Base-by-base conservation (phyloP, 2,888 invertebrate species). In the Sinohyriopsis cumingii region DNA sequence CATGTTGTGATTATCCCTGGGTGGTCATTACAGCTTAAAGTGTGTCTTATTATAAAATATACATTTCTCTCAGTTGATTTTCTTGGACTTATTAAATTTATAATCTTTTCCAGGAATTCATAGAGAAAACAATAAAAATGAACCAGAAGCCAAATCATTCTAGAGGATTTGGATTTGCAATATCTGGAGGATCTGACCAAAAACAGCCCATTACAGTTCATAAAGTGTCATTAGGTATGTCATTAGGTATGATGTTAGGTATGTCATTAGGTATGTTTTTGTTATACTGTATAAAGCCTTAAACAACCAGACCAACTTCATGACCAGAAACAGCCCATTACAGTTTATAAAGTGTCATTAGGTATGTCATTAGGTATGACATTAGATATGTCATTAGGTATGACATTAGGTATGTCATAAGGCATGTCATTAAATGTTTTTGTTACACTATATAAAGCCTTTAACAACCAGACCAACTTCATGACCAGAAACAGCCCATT, bases 101-200 rank as follows among this genome's bases (percentile, higher is more conserved):
- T 61, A n/a, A 62, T 57, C 28, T 74, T 59, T 82, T 82, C 20
- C 83, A 89, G 89, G 82, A 80, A 59, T 86, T 75, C 72, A 77
- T 84, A 5, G 87, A 87, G 72, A 87, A 87, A 79, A 80, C 75
- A 7, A 85, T 89, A 55, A 86, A 83, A 71, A 88, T 89, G 56
- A 87, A 78, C 61, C 86, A 86, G 73, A 83, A 82, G 59, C 82
- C 86, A 45, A 84, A 86, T 76, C 85, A 81, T 75, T 79, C 81
- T 19, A 81, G 82, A 76, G 90, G 90, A 9, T 90, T 90, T 81
- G 90, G 91, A 5, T 89, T 91, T 73, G 83, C 83, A 2, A 79
- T 89, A 28, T 72, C 75, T 1, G 89, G 88, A 25, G 88, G 89
- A 54, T 76, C 79, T 22, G 89, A 88, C 68, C 77, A 84, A 69